phyloP scores from a whole-genome alignment of 1,140 invertebrate species.

The Anagrus nilaparvatae region DNA sequence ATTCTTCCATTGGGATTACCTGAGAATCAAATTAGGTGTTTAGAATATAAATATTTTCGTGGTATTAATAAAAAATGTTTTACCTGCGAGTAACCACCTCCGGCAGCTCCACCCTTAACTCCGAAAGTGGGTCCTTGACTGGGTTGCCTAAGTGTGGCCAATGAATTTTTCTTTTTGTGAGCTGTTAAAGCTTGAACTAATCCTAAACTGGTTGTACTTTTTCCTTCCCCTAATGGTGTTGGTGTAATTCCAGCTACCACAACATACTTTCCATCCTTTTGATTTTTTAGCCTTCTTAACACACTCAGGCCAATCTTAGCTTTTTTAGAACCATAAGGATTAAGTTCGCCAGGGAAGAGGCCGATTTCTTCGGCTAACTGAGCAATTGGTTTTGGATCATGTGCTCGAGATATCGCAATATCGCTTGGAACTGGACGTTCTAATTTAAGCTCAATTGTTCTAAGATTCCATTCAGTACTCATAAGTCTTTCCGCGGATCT shows the following conservation, averaged over 20 bases:
- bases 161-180: constrained; percentile 75
- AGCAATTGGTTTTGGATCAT: constrained; percentile 77
- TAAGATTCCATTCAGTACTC: constrained; percentile 53
- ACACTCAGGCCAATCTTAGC: constrained; percentile 87
- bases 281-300: constrained; percentile 60
- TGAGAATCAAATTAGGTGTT: constrained; percentile 32
- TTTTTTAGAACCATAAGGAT: constrained; percentile 87
- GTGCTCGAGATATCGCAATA: constrained; percentile 77
- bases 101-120: constrained; percentile 93
- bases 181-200: constrained; percentile 85
- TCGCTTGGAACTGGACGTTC: constrained; percentile 72
- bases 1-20: constrained; percentile 99
- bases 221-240: constrained; percentile 94
- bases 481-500: constrained; percentile 47
- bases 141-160: constrained; percentile 95
- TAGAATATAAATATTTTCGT: background rate
- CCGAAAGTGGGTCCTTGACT: constrained; percentile 98
- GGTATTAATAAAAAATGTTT: constrained; percentile 1
- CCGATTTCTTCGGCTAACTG: constrained; percentile 78
- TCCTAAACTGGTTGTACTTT: constrained; percentile 92
- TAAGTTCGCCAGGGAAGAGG: constrained; percentile 68
- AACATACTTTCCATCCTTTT: constrained; percentile 80
- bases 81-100: constrained; percentile 81
- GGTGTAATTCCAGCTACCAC: constrained; percentile 95
- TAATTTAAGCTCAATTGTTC: constrained; percentile 48